A percentile compares a stretch with the other conserved stretches of the same genome.
These are phyloP conservation scores for Sebastiscus albofasciatus DNA, from an alignment of 2,797 vertebrate genomes.

Conservation along the genomic window DNA sequence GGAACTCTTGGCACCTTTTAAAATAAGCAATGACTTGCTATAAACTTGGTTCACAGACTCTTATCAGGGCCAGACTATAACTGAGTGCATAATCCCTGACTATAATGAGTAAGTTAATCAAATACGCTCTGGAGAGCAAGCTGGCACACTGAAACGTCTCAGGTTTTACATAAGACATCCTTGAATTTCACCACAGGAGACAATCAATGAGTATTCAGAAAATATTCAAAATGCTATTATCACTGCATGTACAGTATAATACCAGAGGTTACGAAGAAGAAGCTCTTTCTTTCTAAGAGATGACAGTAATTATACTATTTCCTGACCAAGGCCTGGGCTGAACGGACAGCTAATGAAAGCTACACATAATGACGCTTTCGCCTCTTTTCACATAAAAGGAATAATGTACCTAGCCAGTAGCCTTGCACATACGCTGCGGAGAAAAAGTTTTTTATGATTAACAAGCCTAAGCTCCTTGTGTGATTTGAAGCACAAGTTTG, in stretches of 20 bases:
- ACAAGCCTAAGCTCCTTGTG: neutral
- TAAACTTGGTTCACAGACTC: slow-evolving; percentile 25
- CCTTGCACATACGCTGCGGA: neutral
- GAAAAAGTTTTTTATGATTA: neutral
- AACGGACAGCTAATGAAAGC: slow-evolving; percentile 21
- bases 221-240: slow-evolving; percentile 42
- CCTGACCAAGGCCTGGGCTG: neutral
- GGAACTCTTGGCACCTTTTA: neutral
- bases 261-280: slow-evolving; percentile 4
- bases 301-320: slow-evolving; percentile 44
- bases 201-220: slow-evolving; percentile 25
- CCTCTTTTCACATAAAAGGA: slow-evolving; percentile 35
- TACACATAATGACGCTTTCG: slow-evolving; percentile 17
- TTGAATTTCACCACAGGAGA: slow-evolving; percentile 26
- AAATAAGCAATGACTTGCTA: slow-evolving; percentile 7
- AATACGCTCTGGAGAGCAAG: slow-evolving; percentile 16
- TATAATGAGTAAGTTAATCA: slow-evolving; percentile 39
- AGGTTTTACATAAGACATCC: slow-evolving; percentile 32
- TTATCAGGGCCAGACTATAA: slow-evolving; percentile 32
- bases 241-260: neutral
- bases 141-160: slow-evolving; percentile 12
- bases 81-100: slow-evolving; percentile 26
- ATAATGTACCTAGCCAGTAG: slow-evolving; percentile 2
- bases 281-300: slow-evolving; percentile 15
- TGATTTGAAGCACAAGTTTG: neutral